These are phyloP conservation scores for cat (Felis catus) DNA, from an alignment of 2,113 vertebrate species.

Conservation along the genomic window F.catus_Fca126_mat1.0 CM031416.1:65668501-65669000, in stretches of 20 bases:
- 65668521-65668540: rapidly evolving
- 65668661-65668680: background rate
- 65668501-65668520: too few species aligned
- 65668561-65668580: background rate
- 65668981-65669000: slow-evolving; percentile 25
- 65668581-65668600: background rate
- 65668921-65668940: background rate
- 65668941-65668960: background rate
- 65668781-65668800: slow-evolving; percentile 36
- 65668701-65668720: background rate
- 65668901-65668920: slow-evolving; percentile 44
- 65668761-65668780: background rate
- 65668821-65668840: slow-evolving; percentile 31
- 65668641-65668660: background rate
- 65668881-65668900: slow-evolving; percentile 28
- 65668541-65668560: background rate
- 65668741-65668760: slow-evolving; percentile 24
- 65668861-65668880: background rate
- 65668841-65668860: background rate
- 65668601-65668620: background rate
- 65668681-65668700: slow-evolving; percentile 13
- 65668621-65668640: background rate
- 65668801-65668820: slow-evolving; percentile 27
- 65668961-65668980: background rate
- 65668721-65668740: slow-evolving; percentile 47